Conservation (phyloP, 1,140 invertebrate genomes). For the Mizuhopecten yessoensis region DNA sequence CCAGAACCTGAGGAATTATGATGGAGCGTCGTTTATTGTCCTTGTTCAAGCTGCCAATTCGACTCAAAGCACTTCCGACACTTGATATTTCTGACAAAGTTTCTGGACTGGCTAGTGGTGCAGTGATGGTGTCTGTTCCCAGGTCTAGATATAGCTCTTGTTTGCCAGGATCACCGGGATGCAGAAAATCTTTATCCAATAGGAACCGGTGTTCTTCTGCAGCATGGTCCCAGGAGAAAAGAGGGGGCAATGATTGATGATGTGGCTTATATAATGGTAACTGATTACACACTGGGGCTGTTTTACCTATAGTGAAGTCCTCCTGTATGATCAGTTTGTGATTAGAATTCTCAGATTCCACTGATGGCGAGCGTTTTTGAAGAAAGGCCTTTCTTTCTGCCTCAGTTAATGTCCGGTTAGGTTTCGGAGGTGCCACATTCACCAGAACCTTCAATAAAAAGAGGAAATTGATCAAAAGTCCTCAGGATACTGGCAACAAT, state of each 20-base stretch:
- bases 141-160: constrained; percentile 57
- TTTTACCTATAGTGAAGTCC: constrained; percentile 54
- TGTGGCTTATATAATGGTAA: constrained; percentile 45
- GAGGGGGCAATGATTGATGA: not conserved
- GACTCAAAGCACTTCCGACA: constrained; percentile 79
- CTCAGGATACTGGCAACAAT: too few relatives aligned
- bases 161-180: constrained; percentile 42
- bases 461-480: constrained; percentile 50
- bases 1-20: constrained; percentile 61
- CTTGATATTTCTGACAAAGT: constrained; percentile 91
- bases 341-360: constrained; percentile 48
- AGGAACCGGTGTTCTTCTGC: constrained; percentile 55
- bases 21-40: constrained; percentile 65
- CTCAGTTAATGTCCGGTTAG: constrained; percentile 78
- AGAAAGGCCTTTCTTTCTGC: constrained; percentile 73
- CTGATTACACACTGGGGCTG: constrained; percentile 17
- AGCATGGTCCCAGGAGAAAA: constrained; percentile 58
- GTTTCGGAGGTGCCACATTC: constrained; percentile 83
- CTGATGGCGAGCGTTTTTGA: constrained; percentile 63
- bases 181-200: not conserved
- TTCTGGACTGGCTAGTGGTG: constrained; percentile 93
- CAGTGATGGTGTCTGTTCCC: constrained; percentile 81
- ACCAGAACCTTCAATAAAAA: constrained; percentile 80
- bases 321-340: constrained; percentile 51
- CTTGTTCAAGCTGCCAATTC: constrained; percentile 56